Base-by-base conservation (phyloP, 1,140 invertebrate genomes). In the Tachypleus tridentatus region DNA sequence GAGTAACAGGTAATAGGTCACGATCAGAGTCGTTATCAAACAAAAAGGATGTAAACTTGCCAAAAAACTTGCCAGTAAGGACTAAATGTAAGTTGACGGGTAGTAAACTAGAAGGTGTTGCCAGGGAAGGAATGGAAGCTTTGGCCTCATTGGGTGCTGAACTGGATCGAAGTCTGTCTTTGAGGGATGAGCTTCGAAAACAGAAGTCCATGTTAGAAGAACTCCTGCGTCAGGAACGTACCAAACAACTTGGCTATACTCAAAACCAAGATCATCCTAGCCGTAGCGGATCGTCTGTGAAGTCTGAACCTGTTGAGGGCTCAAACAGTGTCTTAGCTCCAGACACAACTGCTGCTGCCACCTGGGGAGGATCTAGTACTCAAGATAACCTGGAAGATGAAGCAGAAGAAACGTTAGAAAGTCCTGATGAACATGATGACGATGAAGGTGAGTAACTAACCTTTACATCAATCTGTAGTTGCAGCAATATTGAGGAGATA, bases 291-390 rank as follows among this genome's bases (percentile, higher is more conserved):
- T 67, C 66, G 10, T 67, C 66, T 51, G 59, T 58, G 51, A 54
- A 67, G 29, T 67, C 66, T 54, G 66, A 67, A 54, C 60, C 57
- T 49, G 47, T 64, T n/a, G 66, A 67, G 10, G 60, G 60, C 50
- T 64, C 59, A 49, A 67, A 59, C 49, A 67, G 66, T 58, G 54
- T 58, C 53, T 53, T 67, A 50, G 66, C 62, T 57, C 49, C 56
- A 4, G 60, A 67, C 58, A 58, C 62, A 53, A 64, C 62, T 49
- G 56, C 49, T 9, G 62, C 63, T 49, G 66, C 66, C 6, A 64
- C 66, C 6, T 67, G 66, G 66, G 66, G 66, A 58, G 66, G 66
- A n/a, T 67, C 66, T 49, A 67, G 66, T n/a, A 67, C 66, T 29
- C 66, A 67, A 58, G 62, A 67, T 53, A 57, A 64, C 57, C 64